Evolutionary conservation across 2,797 vertebrate species (phyloP).

Genomic region (Varecia variegata): DNA sequence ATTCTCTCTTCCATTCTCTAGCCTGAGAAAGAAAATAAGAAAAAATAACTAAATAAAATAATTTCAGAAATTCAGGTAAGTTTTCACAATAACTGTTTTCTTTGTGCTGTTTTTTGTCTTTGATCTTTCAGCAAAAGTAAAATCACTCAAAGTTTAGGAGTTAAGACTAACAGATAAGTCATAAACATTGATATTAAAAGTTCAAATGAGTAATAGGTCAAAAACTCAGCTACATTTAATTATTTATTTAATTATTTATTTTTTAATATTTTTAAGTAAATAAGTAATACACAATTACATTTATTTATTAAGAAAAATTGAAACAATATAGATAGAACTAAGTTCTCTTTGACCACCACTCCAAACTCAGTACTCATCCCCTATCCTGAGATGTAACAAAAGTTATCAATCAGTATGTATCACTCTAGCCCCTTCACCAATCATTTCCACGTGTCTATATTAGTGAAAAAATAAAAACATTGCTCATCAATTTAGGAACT

Average conservation of each 20-base stretch:
- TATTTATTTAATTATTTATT: neutral
- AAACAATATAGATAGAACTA: neutral
- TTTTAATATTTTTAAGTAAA: neutral
- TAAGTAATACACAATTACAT: neutral
- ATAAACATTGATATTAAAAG: neutral
- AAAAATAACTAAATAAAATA: neutral
- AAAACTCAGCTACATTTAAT: neutral
- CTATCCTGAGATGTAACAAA: neutral
- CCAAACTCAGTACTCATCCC: neutral
- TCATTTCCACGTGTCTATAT: neutral
- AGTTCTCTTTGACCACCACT: neutral
- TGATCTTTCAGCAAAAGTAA: neutral
- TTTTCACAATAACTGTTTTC: neutral
- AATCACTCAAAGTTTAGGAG: neutral
- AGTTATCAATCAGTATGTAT: neutral
- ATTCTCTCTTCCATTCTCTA: neutral
- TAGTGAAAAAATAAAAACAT: neutral
- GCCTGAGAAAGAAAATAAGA: too few relatives aligned
- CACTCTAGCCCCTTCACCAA: neutral
- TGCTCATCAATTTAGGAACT: neutral
- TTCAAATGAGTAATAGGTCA: neutral
- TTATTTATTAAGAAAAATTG: slow-evolving; percentile 1
- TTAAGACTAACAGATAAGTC: neutral
- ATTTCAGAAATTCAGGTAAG: neutral
- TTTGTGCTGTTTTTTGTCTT: neutral